phyloP scores from a whole-genome alignment of 2,113 vertebrate species.

The Hippocampus comes region DNA sequence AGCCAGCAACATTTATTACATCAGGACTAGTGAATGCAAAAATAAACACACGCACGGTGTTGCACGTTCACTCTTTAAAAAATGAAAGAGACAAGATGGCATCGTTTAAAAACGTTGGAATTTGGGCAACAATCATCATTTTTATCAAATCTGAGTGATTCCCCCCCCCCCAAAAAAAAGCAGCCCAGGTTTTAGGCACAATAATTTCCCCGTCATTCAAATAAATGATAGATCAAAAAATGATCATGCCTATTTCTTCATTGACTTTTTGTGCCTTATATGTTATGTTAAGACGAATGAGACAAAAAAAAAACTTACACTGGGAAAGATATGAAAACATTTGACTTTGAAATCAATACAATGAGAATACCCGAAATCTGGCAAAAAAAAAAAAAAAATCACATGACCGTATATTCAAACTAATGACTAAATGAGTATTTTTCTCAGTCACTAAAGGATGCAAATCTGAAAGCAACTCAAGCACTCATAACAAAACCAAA shows the following conservation, averaged over 20 bases:
- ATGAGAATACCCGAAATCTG: not conserved
- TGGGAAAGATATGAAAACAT: conserved; percentile 11
- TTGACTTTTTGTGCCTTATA: conserved; percentile 10
- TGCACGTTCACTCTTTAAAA: not conserved
- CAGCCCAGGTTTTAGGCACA: not conserved
- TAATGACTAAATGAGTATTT: not conserved
- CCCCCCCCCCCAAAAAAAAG: no score
- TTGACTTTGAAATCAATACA: conserved; percentile 24
- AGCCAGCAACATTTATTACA: not conserved
- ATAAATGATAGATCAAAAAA: not conserved
- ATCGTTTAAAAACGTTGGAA: not conserved
- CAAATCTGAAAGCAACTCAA: conserved; percentile 20
- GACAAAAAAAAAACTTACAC: no score
- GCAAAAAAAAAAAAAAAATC: not conserved
- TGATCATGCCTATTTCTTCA: not conserved
- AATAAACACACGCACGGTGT: not conserved
- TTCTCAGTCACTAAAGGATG: not conserved
- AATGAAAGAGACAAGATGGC: not conserved
- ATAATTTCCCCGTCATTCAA: not conserved
- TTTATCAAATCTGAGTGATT: no score
- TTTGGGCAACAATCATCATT: not conserved
- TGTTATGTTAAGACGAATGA: conserved; percentile 2
- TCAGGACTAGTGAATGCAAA: not conserved
- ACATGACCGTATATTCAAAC: not conserved
- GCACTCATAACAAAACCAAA: conserved; percentile 7